Evolutionary conservation across 2,888 invertebrate species (phyloP).

Genomic region (Deladenus siricidicola): DNA sequence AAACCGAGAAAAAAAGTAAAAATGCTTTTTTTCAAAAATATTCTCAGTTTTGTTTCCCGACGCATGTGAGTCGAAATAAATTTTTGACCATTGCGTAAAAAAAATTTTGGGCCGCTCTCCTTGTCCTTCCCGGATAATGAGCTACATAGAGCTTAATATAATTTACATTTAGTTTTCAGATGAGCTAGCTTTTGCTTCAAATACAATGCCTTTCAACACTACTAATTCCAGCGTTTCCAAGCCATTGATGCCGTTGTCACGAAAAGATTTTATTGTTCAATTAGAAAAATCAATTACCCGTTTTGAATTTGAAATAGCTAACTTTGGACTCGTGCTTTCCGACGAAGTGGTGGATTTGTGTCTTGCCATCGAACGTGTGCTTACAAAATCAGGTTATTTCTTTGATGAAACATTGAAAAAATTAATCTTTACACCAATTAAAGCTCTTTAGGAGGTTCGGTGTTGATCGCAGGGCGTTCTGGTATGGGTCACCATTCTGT

Average conservation of each 20-base stretch:
- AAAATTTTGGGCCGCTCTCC: too few relatives aligned
- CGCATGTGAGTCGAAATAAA: too few relatives aligned
- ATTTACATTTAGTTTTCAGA: not conserved
- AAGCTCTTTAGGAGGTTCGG: conserved; percentile 59
- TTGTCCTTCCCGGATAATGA: too few relatives aligned
- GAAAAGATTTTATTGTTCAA: conserved; percentile 32
- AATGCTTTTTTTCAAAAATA: too few relatives aligned
- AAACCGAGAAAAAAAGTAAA: too few relatives aligned
- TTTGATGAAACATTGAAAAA: not conserved
- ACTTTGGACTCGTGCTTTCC: conserved; percentile 63
- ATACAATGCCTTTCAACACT: not conserved
- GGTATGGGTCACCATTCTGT: conserved; percentile 76
- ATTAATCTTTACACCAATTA: not conserved
- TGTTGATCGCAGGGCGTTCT: conserved; percentile 68
- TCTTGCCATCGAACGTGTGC: conserved; percentile 63
- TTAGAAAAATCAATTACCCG: conserved; percentile 56
- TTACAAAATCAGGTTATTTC: conserved; percentile 59
- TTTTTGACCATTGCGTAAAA: too few relatives aligned
- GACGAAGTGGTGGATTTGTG: conserved; percentile 65
- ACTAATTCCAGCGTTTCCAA: conserved; percentile 32
- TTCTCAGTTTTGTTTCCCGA: too few relatives aligned
- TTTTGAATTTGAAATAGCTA: conserved; percentile 62
- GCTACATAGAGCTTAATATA: too few relatives aligned
- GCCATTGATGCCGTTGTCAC: conserved; percentile 28
- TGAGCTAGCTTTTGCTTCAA: not conserved